phyloP scores from a whole-genome alignment of 1,140 invertebrate species.

The Tetramorium simillimum region DNA sequence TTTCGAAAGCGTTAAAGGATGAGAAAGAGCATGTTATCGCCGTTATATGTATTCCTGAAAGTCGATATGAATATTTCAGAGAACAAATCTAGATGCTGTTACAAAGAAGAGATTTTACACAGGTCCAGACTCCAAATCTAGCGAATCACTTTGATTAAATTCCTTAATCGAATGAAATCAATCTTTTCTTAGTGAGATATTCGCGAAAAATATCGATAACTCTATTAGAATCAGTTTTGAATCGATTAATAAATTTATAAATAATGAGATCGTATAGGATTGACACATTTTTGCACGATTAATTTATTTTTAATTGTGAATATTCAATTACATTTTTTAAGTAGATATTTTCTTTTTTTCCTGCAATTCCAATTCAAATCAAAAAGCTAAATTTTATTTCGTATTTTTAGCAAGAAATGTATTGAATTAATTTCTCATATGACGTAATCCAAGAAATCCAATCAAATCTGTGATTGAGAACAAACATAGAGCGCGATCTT shows the following conservation, averaged over 20 bases:
- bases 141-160: background rate
- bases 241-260: background rate
- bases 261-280: background rate
- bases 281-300: background rate
- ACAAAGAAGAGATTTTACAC: background rate
- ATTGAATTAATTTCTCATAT: background rate
- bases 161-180: background rate
- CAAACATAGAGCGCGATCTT: background rate
- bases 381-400: no score
- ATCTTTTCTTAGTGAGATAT: background rate
- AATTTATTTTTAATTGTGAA: background rate
- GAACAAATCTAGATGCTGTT: background rate
- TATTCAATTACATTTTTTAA: background rate
- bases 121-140: background rate
- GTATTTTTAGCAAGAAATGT: background rate
- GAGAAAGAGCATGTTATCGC: background rate
- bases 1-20: constrained; percentile 27
- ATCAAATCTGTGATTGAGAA: constrained; percentile 9
- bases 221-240: background rate
- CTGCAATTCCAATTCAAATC: background rate
- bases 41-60: background rate
- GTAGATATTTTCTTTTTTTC: background rate
- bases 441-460: background rate
- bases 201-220: no score
- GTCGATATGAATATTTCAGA: background rate